Conservation (phyloP, 2,113 vertebrate genomes). For the Corynorhinus townsendii region DNA sequence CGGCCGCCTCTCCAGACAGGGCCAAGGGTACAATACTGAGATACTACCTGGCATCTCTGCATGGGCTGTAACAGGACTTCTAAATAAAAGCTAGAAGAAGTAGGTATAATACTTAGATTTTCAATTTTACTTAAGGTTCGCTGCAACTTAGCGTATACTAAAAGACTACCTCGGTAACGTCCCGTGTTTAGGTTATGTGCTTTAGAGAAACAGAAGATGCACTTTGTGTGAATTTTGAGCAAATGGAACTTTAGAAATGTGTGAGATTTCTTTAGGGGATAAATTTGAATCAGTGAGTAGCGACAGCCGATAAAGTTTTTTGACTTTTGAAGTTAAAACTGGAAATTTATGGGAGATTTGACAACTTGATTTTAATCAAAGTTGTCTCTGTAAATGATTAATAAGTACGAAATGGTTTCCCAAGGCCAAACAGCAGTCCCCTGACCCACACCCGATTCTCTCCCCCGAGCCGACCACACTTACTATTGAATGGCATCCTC, state of each 20-base stretch:
- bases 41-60: not conserved
- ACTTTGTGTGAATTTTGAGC: not conserved
- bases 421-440: not conserved
- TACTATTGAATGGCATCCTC: not conserved
- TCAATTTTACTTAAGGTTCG: not conserved
- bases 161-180: not conserved
- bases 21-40: not conserved
- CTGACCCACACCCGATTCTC: not conserved
- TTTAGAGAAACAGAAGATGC: not conserved
- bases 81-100: not conserved
- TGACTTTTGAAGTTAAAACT: slow-evolving; percentile 21
- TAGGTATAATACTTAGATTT: not conserved
- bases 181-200: not conserved
- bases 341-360: not conserved
- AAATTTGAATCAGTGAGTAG: not conserved
- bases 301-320: not conserved
- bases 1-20: not conserved
- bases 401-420: not conserved
- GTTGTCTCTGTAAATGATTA: not conserved
- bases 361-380: not conserved
- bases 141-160: not conserved
- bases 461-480: not conserved
- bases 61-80: not conserved
- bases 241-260: not conserved
- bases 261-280: not conserved